Evolutionary conservation across 2,888 invertebrate species (phyloP), one percentile per base, ranked within the genome.

Genomic region (Meghimatium bilineatum): DNA sequence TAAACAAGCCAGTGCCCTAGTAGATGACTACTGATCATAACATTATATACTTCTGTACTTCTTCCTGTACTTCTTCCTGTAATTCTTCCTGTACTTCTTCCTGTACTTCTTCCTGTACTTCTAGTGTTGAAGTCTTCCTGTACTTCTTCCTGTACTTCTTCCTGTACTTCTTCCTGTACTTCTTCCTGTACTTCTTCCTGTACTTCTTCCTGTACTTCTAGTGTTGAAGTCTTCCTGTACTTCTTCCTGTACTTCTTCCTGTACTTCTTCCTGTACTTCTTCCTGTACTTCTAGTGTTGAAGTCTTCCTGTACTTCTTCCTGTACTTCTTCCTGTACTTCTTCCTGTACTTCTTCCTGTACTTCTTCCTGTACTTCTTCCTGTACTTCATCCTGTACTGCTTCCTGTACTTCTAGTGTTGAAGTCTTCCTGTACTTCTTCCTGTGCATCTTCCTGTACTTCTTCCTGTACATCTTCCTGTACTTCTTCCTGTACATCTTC

Each of bases 131-230:
- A n/a, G n/a, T 52, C 34, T 32, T 69, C 49, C n/a, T 69, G 52
- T 52, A 32, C 66, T 12, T 49, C 67, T 80, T 14, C 67, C 32
- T 72, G 0, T 72, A 49, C 60, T 32, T 74, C 63, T 81, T 36
- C 34, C 49, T 60, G n/a, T 36, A n/a, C 32, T 34, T 38, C 75
- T 63, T 63, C 66, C 29, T 44, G 34, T 38, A 44, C 29, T 75
- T 38, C 60, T 38, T 17, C 26, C 63, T 36, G 38, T 34, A 29
- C 26, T 49, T 44, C 63, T 56, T 26, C 23, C 63, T 26, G 17
- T 60, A n/a, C 20, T 75, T 56, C 63, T 38, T 32, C 49, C 6
- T 10, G 49, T 34, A 32, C 32, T 44, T 49, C 14, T 66, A n/a
- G 32, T 49, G 6, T 29, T 23, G n/a, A n/a, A n/a, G n/a, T n/a